Percentiles rank a stretch among this genome's conserved stretches.
Conservation (phyloP, 2,888 invertebrate species). For the Oeneis ivallda region DNA sequence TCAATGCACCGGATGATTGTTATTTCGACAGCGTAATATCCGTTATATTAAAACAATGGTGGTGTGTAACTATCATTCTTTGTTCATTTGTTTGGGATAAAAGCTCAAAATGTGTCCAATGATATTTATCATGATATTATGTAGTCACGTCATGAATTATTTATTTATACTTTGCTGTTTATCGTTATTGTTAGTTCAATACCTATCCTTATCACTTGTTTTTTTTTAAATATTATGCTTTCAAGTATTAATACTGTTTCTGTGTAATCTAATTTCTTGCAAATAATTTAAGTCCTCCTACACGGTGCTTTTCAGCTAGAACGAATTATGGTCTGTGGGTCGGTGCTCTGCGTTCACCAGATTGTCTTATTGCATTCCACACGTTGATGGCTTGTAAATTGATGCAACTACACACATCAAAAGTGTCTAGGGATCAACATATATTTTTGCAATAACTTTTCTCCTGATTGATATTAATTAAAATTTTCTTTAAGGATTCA, state of each 20-base stretch:
- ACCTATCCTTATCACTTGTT: neutral
- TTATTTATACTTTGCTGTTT: no score
- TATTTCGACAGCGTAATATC: constrained; percentile 48
- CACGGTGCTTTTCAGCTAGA: constrained; percentile 43
- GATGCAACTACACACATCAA: constrained; percentile 33
- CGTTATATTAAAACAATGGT: constrained; percentile 59
- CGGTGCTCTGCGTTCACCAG: constrained; percentile 25
- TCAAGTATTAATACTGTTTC: neutral
- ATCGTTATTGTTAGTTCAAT: no score
- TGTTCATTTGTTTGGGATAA: constrained; percentile 56
- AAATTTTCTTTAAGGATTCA: no score
- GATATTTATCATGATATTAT: neutral
- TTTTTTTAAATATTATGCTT: neutral
- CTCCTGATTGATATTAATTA: no score
- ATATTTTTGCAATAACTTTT: no score
- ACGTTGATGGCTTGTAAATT: constrained; percentile 43
- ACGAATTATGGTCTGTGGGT: constrained; percentile 33
- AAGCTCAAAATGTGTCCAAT: constrained; percentile 44
- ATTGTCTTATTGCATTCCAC: constrained; percentile 38
- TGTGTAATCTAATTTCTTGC: constrained; percentile 22
- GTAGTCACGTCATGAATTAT: neutral
- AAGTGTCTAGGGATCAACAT: no score
- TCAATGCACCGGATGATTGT: constrained; percentile 41
- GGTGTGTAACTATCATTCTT: constrained; percentile 51
- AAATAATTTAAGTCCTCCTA: constrained; percentile 60